Conservation (phyloP, 2,888 invertebrate genomes). For the Pterostichus niger region DNA sequence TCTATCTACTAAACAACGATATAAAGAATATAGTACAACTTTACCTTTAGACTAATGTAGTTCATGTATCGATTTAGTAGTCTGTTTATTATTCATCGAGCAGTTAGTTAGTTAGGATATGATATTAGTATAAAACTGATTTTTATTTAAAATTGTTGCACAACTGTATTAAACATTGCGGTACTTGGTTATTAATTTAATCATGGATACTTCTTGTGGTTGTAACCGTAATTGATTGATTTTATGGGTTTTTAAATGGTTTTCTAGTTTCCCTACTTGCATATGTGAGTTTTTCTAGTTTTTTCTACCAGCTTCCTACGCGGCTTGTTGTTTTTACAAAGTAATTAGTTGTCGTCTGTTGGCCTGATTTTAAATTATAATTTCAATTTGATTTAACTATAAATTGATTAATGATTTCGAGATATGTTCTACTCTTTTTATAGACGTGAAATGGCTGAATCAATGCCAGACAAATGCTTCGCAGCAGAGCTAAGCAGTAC, state of each 20-base stretch:
- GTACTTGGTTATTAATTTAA: background rate
- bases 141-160: background rate
- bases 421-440: too few species aligned
- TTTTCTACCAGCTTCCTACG: background rate
- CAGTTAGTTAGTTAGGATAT: too few species aligned
- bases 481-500: too few species aligned
- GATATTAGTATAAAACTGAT: too few species aligned
- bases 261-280: background rate
- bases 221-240: conserved; percentile 1
- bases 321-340: background rate
- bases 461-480: too few species aligned
- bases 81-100: too few species aligned
- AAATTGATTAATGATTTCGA: background rate
- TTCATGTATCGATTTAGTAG: background rate
- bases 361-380: conserved; percentile 7
- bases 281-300: background rate
- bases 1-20: background rate
- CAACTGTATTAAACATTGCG: background rate
- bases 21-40: background rate
- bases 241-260: background rate
- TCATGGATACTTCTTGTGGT: background rate
- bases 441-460: too few species aligned
- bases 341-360: conserved; percentile 3
- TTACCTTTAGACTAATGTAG: background rate
- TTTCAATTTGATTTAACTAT: background rate